Base-by-base conservation (phyloP, 2,797 vertebrate species). In the Aplochiton taeniatus region DNA sequence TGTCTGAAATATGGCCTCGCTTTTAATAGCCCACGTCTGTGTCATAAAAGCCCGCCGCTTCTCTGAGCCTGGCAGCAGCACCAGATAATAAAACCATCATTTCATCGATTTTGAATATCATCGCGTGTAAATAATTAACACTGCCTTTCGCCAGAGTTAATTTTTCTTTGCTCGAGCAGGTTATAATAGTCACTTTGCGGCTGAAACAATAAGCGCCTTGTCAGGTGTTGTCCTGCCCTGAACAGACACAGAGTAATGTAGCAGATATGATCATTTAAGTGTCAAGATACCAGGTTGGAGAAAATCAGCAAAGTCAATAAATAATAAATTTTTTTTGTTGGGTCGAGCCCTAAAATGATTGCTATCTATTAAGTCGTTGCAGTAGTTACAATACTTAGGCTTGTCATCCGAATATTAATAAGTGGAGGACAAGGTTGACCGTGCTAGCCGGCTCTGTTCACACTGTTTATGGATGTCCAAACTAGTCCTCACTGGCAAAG, bases 71-170 rank as follows among this genome's bases (percentile, higher is more conserved):
- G 85, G 87, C 89, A 87, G 86, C 82, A 64, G 55, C 63, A 61
- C 66, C 56, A 85, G 85, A 83, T 77, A 83, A 89, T 90, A 90
- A 91, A 92, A 89, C 70, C 46, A 86, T 84, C 31, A 87, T 90
- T 89, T 87, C 79, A 88, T 89, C 49, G 73, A 88, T 90, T 88
- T 77, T 78, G 75, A 84, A 75, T 69, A 80, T 89, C 68, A 88
- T 86, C 89, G 86, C 74, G 83, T 86, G 77, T 78, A 77, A 83
- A 88, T 80, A 70, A 87, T 85, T 70, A 78, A 86, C 77, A 78
- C 78, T 65, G 68, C 68, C 79, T 80, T 79, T 71, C 57, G 77
- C 70, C 64, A 74, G 73, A 82, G 80, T 85, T 85, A 73, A 87
- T 88, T 76, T 84, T 83, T 84, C 75, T 81, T 73, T 64, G 66